Base-by-base conservation (phyloP, 2,113 vertebrate species). In the Xenopus laevis region DNA sequence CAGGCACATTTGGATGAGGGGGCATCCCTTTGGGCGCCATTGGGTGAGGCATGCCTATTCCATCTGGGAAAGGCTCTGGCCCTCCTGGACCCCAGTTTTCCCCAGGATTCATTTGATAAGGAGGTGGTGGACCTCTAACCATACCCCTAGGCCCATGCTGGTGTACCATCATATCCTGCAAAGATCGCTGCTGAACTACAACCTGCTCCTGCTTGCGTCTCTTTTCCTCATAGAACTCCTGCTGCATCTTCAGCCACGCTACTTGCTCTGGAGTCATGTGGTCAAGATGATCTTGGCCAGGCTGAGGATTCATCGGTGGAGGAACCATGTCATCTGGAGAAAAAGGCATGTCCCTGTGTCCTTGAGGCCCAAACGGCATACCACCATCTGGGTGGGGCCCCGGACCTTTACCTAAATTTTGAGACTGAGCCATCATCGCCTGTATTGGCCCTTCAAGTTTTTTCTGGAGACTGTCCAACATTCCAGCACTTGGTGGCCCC, bases 231-330 rank as follows among this genome's bases (percentile, higher is more conserved):
- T 98, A 99, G 63, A 98, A 99, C 79, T 99, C 97, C 87, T 99
- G 97, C 84, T 99, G 97, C 75, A 99, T 84, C 79, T 98, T 98
- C 64, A 99, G 87, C 97, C 97, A 99, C 0, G 97, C 97, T 74
- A 98, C 93, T 83, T 99, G 97, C 84, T 99, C 97, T 0, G 97
- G 97, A 68, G 95, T 98, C 96, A 99, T 96, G 62, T 98, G 96
- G 79, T 99, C 97, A 65, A 96, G 87, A 46, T 96, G 95, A 79
- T 95, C 97, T 1, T 90, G 91, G 87, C 93, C 94, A 15, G 89
- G 78, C 80, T 94, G 94, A 17, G 93, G 89, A 84, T 90, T 93
- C 89, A 94, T 86, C 61, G 92, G 85, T 27, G 94, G 94, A 27
- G 95, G 92, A 63, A 93, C 94, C 92, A 98, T 94, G 81, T 98